These are phyloP conservation scores for Tonatia bakeri DNA, from an alignment of 2,113 vertebrate species.

Conservation along the genomic window DNA sequence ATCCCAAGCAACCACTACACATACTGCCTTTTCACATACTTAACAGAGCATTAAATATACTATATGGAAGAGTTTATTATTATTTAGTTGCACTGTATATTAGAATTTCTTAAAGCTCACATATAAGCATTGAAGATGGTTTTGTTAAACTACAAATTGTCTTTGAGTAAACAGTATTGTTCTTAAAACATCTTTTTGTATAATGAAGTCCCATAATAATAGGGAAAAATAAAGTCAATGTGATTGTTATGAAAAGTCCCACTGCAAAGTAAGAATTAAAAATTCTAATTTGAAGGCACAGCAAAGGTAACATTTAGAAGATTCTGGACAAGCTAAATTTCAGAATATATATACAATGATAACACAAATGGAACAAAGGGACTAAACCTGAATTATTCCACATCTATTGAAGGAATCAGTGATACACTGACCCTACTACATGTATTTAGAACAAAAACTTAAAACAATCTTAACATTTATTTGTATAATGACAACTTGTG, in stretches of 20 bases:
- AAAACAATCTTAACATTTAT: conserved; percentile 3
- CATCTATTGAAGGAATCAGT: not conserved
- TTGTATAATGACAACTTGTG: not conserved
- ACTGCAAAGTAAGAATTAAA: not conserved
- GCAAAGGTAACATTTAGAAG: not conserved
- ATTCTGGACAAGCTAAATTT: not conserved
- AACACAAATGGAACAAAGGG: not conserved
- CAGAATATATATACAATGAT: not conserved
- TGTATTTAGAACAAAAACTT: not conserved
- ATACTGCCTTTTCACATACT: not conserved
- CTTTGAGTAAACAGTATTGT: not conserved
- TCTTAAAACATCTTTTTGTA: conserved; percentile 1
- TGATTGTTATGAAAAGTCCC: not conserved
- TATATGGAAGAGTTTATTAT: not conserved
- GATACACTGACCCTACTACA: not conserved
- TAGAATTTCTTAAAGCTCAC: not conserved
- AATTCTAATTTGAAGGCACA: not conserved
- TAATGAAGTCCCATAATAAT: not conserved
- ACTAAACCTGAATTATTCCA: not conserved
- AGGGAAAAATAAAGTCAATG: not conserved
- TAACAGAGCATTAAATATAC: not conserved
- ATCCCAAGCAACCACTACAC: not conserved
- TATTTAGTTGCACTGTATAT: not conserved
- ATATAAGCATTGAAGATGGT: not conserved
- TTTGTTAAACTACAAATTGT: not conserved